Base-by-base conservation (phyloP, 2,888 invertebrate genomes). In the Pristionchus exspectatus region DNA sequence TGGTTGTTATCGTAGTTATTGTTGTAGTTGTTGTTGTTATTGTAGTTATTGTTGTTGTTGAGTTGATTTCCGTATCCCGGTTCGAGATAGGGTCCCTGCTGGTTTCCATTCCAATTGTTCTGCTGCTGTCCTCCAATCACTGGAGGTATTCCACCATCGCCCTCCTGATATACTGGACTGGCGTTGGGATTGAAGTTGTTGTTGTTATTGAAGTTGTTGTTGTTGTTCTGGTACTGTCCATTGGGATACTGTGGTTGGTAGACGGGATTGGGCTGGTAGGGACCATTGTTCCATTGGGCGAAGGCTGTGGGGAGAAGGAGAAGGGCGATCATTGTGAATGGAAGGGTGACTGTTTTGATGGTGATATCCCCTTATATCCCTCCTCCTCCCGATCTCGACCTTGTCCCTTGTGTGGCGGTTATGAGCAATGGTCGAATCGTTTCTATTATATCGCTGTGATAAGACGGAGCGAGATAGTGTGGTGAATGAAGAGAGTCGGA, bases 261-360 rank as follows among this genome's bases (percentile, higher is more conserved):
- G 69, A 30, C 27, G 30, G 69, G 30, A 30, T 69, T 69, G 33
- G 77, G 77, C 44, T 77, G 77, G 44, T 77, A 77, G 7, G 72
- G 72, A 12, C 77, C 77, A 21, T 81, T 50, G 81, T 81, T 81
- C 81, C 81, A 81, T 54, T 81, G 81, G 27, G 81, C 50, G 27
- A 54, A n/a, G 54, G 50, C 50, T n/a, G 81, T 33, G 72, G 30
- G 33, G 18, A 72, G 81, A 24, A 77, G 81, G n/a, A 27, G 50
- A 27, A 50, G 50, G 33, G 81, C n/a, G 21, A 21, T 44, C 33
- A 77, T 44, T 44, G 74, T 7, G 54, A 44, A 50, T 38, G 38
- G 44, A 12, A 44, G 77, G 50, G 50, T 5, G 81, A 54, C 14
- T 81, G 81, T 18, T 74, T 38, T 38, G 81, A 81, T 81, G 81